These are phyloP conservation scores for Gopherus evgoodei DNA, from an alignment of 2,113 vertebrate genomes.

Conservation along the genomic window DNA sequence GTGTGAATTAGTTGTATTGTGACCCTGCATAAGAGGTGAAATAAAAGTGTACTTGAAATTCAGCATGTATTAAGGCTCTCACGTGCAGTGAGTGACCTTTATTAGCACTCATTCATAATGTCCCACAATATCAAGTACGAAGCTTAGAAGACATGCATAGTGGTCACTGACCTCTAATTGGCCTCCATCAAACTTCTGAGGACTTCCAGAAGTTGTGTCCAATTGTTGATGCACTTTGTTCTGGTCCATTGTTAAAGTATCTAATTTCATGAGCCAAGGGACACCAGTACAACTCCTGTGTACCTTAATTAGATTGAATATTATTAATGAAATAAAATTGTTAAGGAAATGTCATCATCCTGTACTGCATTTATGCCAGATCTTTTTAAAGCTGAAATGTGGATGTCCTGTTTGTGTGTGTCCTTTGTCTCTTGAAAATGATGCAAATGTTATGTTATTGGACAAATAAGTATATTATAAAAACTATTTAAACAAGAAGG, in stretches of 20 bases:
- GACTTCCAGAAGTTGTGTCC: background rate
- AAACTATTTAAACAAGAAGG: too few relatives aligned
- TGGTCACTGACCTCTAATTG: background rate
- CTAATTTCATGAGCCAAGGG: background rate
- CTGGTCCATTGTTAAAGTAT: too few relatives aligned
- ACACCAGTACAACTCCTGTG: background rate
- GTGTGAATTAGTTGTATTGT: background rate
- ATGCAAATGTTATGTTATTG: too few relatives aligned
- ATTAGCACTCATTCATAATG: background rate
- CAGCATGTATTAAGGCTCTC: background rate
- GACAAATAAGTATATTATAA: too few relatives aligned
- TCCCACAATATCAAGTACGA: background rate
- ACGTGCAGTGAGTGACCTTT: background rate
- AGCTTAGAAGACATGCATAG: background rate
- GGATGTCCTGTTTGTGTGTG: background rate
- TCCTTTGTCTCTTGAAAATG: background rate
- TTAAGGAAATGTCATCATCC: background rate
- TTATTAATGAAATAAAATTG: background rate
- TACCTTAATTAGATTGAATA: background rate
- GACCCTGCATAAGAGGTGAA: background rate
- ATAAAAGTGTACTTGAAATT: slow-evolving; percentile 46
- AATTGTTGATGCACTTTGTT: too few relatives aligned
- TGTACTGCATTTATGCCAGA: background rate
- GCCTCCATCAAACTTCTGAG: background rate
- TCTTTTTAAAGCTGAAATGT: background rate